These are phyloP conservation scores for Phenganax marumi DNA, from an alignment of 92 coral and sea anemone species.

Conservation along the genomic window DNA sequence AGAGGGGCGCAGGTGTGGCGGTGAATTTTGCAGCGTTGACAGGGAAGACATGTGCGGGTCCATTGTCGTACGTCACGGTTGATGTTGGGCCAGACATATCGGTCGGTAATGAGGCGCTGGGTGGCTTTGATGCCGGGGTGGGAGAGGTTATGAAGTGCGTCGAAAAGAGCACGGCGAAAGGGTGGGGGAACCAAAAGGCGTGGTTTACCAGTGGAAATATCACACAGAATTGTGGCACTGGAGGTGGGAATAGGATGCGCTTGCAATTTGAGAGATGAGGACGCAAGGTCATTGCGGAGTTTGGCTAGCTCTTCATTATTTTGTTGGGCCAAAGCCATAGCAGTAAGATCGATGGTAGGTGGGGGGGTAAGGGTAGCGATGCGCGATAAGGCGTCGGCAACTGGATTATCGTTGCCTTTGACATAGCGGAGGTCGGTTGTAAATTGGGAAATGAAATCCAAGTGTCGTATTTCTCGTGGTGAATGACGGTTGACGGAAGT, in stretches of 20 bases:
- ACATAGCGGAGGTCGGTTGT: too few species aligned
- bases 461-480: slow-evolving; percentile 48
- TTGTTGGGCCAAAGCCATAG: too few species aligned
- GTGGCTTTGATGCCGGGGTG: too few species aligned
- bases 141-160: background rate
- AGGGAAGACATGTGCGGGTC: slow-evolving; percentile 9
- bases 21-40: slow-evolving; percentile 19
- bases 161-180: slow-evolving; percentile 12
- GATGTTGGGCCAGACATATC: too few species aligned
- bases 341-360: too few species aligned
- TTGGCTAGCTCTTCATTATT: background rate
- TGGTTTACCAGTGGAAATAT: background rate
- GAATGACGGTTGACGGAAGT: slow-evolving; percentile 44
- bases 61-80: slow-evolving; percentile 24
- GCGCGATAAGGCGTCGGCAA: too few species aligned
- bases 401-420: too few species aligned
- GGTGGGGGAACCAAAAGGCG: background rate
- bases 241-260: background rate
- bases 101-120: too few species aligned
- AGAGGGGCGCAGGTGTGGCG: slow-evolving; percentile 18
- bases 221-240: background rate
- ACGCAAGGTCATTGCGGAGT: background rate
- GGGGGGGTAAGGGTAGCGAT: too few species aligned
- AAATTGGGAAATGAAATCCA: slow-evolving; percentile 51
- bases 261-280: too few species aligned